Evolutionary conservation across 2,113 vertebrate genomes (phyloP), one percentile per base, ranked within the genome.

Genomic region (Psilopsiagon aurifrons): DNA sequence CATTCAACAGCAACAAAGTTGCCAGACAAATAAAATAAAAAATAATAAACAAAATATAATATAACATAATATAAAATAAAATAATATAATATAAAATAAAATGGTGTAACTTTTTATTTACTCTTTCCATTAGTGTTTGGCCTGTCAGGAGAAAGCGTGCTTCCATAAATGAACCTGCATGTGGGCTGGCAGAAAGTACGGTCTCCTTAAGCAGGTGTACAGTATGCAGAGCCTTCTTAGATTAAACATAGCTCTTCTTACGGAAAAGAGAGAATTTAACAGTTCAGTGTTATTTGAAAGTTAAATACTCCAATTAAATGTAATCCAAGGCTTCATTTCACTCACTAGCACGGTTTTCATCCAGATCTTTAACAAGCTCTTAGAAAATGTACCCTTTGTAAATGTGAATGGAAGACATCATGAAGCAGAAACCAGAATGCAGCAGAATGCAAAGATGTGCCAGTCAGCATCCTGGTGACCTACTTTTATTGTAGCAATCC

Each of bases 391-490:
- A 90, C 13, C 13, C 77, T 91, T 94, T 91, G 29, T 55, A 85
- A 82, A 93, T 5, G 22, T 89, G 88, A 54, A 96, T 81, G 88
- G 77, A 94, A 52, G 52, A 91, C 29, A 64, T 74, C 60, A 96
- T 71, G 94, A 82, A 96, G 64, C 52, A 95, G 92, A 97, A 96
- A 14, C 25, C 49, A 81, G 66, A 83, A 88, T 20, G 60, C 52
- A 94, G 63, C n/a, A 83, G 77, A 95, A 90, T 49, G 69, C 39
- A 86, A 81, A 95, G 94, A 94, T 7, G 4, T 90, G 80, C 55
- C 51, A 96, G 86, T 98, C 97, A 98, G 98, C 97, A 98, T 71
- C 70, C 70, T 52, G 35, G 81, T 98, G 97, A 98, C 97, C 97
- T 98, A 98, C 84, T 98, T 98, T 93, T 94, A 92, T 87, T 88